Percentiles rank a stretch among this genome's conserved stretches.
Evolutionary conservation across 2,797 vertebrate species (phyloP).

Genomic region (Thunnus albacares): DNA sequence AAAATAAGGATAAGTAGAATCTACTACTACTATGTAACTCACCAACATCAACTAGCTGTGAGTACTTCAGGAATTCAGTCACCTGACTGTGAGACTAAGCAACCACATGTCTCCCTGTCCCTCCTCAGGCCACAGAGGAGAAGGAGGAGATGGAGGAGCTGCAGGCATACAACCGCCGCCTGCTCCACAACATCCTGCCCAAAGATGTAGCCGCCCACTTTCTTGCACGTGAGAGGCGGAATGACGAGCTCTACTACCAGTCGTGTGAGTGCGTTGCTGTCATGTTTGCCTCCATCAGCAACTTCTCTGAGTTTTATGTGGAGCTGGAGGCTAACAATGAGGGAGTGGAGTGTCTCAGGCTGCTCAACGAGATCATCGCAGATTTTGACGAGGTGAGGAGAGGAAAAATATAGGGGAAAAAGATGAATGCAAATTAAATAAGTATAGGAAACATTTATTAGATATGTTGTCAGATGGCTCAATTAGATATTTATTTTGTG

Average conservation of each 20-base stretch:
- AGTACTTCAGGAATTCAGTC: conserved; percentile 5
- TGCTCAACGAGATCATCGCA: conserved; percentile 98
- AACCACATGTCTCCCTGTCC: not conserved
- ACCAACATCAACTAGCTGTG: not conserved
- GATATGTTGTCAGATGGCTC: not conserved
- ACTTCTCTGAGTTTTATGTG: conserved; percentile 98
- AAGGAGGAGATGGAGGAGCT: conserved; percentile 99
- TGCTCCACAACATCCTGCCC: conserved; percentile 98
- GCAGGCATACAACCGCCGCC: conserved; percentile 95
- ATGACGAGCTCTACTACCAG: conserved; percentile 98
- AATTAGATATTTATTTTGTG: conserved; percentile 1
- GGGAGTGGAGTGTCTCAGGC: conserved; percentile 95
- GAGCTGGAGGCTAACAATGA: conserved; percentile 99
- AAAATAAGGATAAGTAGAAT: conserved; percentile 8
- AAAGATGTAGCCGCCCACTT: conserved; percentile 98
- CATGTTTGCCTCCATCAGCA: conserved; percentile 99
- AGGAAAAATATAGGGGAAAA: not conserved
- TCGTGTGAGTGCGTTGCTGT: conserved; percentile 97
- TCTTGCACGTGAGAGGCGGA: conserved; percentile 91
- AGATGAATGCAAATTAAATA: not conserved
- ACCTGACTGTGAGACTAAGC: conserved; percentile 21
- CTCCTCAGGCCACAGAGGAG: conserved; percentile 93
- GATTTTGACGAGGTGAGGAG: conserved; percentile 95
- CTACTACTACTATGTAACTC: not conserved
- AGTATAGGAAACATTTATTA: conserved; percentile 2